A percentile compares a stretch with the other conserved stretches of the same genome.
Evolutionary conservation across 2,797 vertebrate genomes (phyloP).

Genomic region (Limosa lapponica): DNA sequence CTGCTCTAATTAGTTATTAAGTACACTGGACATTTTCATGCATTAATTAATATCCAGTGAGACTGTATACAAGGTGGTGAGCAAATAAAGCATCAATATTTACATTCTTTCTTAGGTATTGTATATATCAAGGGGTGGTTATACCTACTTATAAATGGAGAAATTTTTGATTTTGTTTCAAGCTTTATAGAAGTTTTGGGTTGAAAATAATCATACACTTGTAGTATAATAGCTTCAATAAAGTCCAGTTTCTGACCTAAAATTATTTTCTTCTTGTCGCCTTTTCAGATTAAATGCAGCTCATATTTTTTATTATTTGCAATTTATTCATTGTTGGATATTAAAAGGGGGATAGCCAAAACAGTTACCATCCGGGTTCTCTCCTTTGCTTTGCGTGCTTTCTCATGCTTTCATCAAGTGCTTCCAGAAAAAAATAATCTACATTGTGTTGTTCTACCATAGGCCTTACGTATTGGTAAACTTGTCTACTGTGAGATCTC

Average conservation of each 20-base stretch:
- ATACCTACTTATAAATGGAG: neutral
- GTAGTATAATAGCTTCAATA: neutral
- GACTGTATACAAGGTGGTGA: neutral
- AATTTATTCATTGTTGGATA: neutral
- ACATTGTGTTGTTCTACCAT: neutral
- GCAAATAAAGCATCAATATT: neutral
- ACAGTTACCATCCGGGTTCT: neutral
- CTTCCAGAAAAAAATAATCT: neutral
- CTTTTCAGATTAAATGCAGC: neutral
- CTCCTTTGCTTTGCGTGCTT: neutral
- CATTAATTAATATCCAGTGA: neutral
- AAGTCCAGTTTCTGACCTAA: neutral
- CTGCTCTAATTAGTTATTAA: neutral
- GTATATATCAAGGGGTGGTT: neutral
- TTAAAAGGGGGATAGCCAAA: neutral
- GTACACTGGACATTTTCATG: neutral
- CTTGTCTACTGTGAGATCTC: neutral
- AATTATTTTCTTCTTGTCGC: neutral
- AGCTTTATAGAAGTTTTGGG: neutral
- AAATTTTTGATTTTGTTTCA: neutral
- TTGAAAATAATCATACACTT: neutral
- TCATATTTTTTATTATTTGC: neutral
- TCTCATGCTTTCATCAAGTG: neutral
- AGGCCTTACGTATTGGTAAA: neutral
- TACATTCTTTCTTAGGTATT: neutral